Evolutionary conservation across 2,113 vertebrate species (phyloP).

Genomic region (Psephotus haematonotus): DNA sequence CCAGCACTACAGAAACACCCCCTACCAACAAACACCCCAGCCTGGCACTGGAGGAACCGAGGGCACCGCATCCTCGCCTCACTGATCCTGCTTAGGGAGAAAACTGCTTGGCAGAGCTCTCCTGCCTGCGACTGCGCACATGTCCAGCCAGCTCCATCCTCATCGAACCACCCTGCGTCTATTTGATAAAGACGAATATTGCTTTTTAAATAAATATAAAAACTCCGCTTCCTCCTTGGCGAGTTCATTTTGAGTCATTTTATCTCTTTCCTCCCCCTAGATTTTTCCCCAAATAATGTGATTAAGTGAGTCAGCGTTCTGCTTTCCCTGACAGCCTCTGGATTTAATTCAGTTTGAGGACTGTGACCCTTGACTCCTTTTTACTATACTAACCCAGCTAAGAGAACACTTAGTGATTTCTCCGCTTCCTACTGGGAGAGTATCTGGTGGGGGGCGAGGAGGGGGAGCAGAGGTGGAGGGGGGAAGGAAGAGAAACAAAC

Average conservation of each 20-base stretch:
- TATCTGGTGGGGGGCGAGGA: conserved; percentile 50
- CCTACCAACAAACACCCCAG: conserved; percentile 1
- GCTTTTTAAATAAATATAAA: conserved; percentile 85
- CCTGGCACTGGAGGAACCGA: conserved; percentile 8
- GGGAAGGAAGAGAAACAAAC: conserved; percentile 81
- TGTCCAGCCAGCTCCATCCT: conserved; percentile 42
- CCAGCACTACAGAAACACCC: conserved; percentile 48
- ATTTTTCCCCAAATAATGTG: conserved; percentile 84
- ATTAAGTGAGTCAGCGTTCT: conserved; percentile 83
- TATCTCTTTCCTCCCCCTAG: conserved; percentile 81
- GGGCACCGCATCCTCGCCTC: conserved; percentile 26
- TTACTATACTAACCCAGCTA: conserved; percentile 80
- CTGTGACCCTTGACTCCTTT: conserved; percentile 86
- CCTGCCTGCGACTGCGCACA: neutral
- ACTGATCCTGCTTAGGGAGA: neutral
- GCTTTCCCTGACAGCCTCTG: conserved; percentile 79
- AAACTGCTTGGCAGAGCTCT: neutral
- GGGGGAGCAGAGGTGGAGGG: neutral
- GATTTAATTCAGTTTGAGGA: conserved; percentile 85
- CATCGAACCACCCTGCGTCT: conserved; percentile 68
- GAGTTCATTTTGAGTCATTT: conserved; percentile 86
- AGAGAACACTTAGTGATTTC: conserved; percentile 84
- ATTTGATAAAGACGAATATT: conserved; percentile 80
- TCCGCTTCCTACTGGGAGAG: conserved; percentile 84
- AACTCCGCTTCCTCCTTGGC: conserved; percentile 79